phyloP scores from a whole-genome alignment of 2,888 invertebrate species.

The Celastrina argiolus region DNA sequence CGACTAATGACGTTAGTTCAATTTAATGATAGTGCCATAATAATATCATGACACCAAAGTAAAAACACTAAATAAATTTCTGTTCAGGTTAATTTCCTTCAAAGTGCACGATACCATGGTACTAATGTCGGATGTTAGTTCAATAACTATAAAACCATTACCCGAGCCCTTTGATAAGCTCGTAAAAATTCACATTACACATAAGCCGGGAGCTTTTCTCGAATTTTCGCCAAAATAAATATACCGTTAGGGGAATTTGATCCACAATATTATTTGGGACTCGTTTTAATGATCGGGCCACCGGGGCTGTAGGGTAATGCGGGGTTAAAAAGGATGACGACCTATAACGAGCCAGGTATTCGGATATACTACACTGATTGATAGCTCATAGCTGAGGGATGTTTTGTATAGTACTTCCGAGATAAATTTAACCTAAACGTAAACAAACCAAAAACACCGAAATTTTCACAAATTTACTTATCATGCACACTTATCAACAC shows the following conservation, averaged over 20 bases:
- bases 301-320: slow-evolving; percentile 6
- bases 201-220: neutral
- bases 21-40: too few relatives aligned
- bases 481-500: too few relatives aligned
- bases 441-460: too few relatives aligned
- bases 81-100: too few relatives aligned
- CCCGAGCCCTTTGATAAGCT: slow-evolving; percentile 2
- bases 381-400: neutral
- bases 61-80: too few relatives aligned
- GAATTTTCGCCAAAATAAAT: slow-evolving; percentile 7
- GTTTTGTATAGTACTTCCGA: too few relatives aligned
- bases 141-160: slow-evolving; percentile 3
- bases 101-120: too few relatives aligned
- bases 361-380: neutral
- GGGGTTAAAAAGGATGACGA: slow-evolving; percentile 19
- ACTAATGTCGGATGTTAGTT: neutral
- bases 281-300: slow-evolving; percentile 23
- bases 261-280: slow-evolving; percentile 17
- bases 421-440: too few relatives aligned
- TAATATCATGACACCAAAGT: too few relatives aligned
- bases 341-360: neutral
- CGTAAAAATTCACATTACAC: slow-evolving; percentile 4
- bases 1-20: too few relatives aligned
- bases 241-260: neutral
- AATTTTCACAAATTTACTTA: too few relatives aligned